Evolutionary conservation across 2,797 vertebrate genomes (phyloP), one percentile per base, ranked within the genome.

Genomic region (Alectoris magna): DNA sequence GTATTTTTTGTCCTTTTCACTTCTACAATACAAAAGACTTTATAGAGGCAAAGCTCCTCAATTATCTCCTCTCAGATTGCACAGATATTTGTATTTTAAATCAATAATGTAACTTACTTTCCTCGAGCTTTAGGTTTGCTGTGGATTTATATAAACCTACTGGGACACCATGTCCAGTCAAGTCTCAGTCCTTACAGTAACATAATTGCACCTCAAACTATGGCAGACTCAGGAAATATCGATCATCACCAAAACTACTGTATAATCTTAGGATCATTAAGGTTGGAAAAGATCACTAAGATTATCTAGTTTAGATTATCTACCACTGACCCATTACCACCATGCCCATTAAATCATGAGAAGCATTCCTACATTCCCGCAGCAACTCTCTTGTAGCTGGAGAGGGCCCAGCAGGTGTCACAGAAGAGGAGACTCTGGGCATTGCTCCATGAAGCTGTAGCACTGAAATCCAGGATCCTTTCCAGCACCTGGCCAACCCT

Each of bases 361-460:
- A 76, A 88, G 34, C 71, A 55, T 56, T 78, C 83, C 69, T 78
- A 49, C 34, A 38, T 11, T 39, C 14, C 41, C 76, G 46, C 46
- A 75, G 72, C 21, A 15, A 4, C 5, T 48, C 31, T 75, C 11
- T 44, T 70, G 46, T 38, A 26, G n/a, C 36, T 38, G 83, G 56
- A 75, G n/a, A 46, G 19, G 14, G 4, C 12, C 11, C 49, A 70
- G 62, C 14, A 48, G 36, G 12, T 49, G 51, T 60, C 4, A 5
- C 68, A 70, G 80, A 43, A 43, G 5, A 36, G 59, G 51, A 48
- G 18, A 38, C 0, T 0, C 23, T 18, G 60, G 41, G 46, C 58
- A 63, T 31, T 6, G 2, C 36, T 58, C 82, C 67, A n/a, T 0
- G 0, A 19, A 31, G 48, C 59, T 0, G 4, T 3, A 27, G 11